Percentiles rank a stretch among this genome's conserved stretches.
Conservation (phyloP, 2,113 vertebrate species). For the Falcunculus frontatus region DNA sequence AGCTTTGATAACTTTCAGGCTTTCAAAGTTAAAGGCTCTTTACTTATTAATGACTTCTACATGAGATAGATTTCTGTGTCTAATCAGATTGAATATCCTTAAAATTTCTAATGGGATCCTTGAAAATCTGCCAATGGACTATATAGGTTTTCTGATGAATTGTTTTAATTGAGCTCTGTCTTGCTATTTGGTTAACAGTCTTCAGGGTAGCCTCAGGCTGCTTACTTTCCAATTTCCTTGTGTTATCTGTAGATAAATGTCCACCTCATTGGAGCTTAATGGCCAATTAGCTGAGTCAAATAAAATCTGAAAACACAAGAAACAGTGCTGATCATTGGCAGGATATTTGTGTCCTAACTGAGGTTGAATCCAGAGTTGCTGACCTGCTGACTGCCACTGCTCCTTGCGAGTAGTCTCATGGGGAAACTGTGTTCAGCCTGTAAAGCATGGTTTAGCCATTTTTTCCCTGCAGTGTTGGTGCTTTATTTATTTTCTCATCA, state of each 20-base stretch:
- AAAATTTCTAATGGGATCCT: conserved; percentile 48
- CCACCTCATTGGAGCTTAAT: conserved; percentile 18
- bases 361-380: background rate
- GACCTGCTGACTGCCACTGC: background rate
- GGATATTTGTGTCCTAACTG: background rate
- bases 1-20: background rate
- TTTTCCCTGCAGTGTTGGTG: background rate
- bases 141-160: conserved; percentile 29
- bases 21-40: background rate
- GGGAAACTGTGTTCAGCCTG: background rate
- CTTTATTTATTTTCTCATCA: background rate
- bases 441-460: background rate
- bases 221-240: conserved; percentile 47
- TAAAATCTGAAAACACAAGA: conserved; percentile 24
- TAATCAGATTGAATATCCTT: conserved; percentile 32
- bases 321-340: background rate
- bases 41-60: background rate
- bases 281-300: conserved; percentile 48
- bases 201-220: conserved; percentile 19
- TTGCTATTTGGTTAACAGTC: conserved; percentile 30
- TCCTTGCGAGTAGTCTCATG: background rate
- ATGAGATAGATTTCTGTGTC: background rate
- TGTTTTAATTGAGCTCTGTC: conserved; percentile 41
- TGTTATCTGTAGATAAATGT: conserved; percentile 38
- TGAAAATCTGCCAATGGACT: conserved; percentile 37